Percentiles rank a stretch among this genome's conserved stretches.
Conservation (phyloP, 2,888 invertebrate species). For the Digitonthophagus gazella region DNA sequence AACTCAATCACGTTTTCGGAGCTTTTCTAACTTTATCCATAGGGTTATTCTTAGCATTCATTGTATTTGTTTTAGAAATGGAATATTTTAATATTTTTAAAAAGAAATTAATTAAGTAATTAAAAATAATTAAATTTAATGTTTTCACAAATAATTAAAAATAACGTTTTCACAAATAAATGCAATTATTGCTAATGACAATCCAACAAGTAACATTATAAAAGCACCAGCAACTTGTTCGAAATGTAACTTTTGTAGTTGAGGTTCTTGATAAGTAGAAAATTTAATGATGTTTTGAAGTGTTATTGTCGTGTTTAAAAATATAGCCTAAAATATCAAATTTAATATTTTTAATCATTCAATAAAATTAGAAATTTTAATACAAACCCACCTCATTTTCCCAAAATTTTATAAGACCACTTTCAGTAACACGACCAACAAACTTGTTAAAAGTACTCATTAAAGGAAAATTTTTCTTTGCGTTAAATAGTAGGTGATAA, state of each 20-base stretch:
- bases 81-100: neutral
- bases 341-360: too few species aligned
- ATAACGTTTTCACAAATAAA: neutral
- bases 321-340: too few species aligned
- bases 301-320: neutral
- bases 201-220: neutral
- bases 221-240: neutral
- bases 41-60: neutral
- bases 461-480: neutral
- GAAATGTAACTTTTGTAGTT: neutral
- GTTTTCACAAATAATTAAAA: too few species aligned
- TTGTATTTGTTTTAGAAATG: neutral
- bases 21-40: neutral
- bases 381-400: too few species aligned
- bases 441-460: neutral
- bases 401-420: neutral
- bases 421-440: neutral
- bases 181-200: neutral
- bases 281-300: neutral
- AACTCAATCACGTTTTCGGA: neutral
- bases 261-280: neutral
- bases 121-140: neutral
- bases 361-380: too few species aligned
- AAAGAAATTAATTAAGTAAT: neutral
- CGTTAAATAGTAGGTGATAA: neutral